Base-by-base conservation (phyloP, 2,888 invertebrate species). In the Punctoribates punctum region DNA sequence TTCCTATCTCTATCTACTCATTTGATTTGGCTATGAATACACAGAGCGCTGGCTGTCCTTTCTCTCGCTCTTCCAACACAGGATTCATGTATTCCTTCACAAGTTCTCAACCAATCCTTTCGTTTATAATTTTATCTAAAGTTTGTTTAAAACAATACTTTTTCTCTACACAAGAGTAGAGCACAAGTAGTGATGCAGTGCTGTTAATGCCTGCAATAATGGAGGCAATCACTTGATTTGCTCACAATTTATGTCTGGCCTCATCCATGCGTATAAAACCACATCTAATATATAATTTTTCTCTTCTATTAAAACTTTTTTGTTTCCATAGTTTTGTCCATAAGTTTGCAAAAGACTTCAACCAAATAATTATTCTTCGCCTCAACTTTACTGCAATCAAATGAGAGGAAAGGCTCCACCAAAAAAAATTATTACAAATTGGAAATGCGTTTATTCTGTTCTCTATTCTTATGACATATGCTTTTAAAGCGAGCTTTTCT, bases 211-310 rank as follows among this genome's bases (percentile, higher is more conserved):
- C 1, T 1, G 6, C 8, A 65, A 34, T 27, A n/a, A 65, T 27
- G 34, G 48, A 72, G 72, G 48, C 70, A 72, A 72, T 48, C 72
- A 72, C 48, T 72, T 48, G 72, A 72, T 72, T 46, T 72, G 48
- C 27, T 48, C 27, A 46, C 42, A 46, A 72, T 72, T 72, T 72
- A 72, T 72, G 72, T 72, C 70, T 38, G 42, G 6, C 38, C 48
- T 72, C 46, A 72, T 72, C 48, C 72, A 72, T 72, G 72, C 72
- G 48, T 72, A 34, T n/a, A 72, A 72, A 72, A 72, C 72, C 72
- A 72, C 72, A 72, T 46, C 72, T 72, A 72, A 72, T 72, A 72
- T 72, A 72, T 72, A 72, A 72, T 72, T 72, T 72, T 72, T 46
- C 11, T 48, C 13, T 15, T 23, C 46, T 72, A 48, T 72, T 48